Evolutionary conservation across 1,140 invertebrate species (phyloP).

Genomic region (Drosophila parvula): DNA sequence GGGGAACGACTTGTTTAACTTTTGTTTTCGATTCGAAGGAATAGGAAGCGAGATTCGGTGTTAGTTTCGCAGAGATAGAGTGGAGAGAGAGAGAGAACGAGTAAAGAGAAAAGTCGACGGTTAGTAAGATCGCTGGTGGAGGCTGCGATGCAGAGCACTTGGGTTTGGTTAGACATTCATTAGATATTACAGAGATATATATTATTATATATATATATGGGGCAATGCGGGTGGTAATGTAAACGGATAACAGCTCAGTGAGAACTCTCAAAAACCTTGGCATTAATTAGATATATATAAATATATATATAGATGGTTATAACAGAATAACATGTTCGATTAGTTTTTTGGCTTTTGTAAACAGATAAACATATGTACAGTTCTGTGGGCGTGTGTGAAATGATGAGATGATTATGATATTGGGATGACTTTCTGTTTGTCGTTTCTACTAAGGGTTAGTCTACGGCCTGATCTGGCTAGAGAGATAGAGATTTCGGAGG

Average conservation of each 20-base stretch:
- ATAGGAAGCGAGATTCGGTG: not conserved
- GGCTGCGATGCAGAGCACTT: constrained; percentile 22
- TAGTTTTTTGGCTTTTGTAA: constrained; percentile 34
- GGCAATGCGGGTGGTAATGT: constrained; percentile 37
- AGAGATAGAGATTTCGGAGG: constrained; percentile 30
- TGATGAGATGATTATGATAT: constrained; percentile 42
- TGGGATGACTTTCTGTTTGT: not conserved
- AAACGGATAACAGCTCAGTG: constrained; percentile 40
- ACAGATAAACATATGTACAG: constrained; percentile 58
- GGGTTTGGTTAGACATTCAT: constrained; percentile 42
- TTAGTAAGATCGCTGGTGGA: constrained; percentile 28
- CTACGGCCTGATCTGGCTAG: constrained; percentile 30
- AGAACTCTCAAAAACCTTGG: constrained; percentile 43
- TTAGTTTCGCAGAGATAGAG: constrained; percentile 27
- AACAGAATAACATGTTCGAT: constrained; percentile 38
- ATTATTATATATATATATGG: constrained; percentile 11
- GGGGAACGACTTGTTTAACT: constrained; percentile 87
- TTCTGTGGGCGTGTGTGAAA: constrained; percentile 17
- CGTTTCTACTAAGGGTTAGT: constrained; percentile 25
- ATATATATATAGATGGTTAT: constrained; percentile 42
- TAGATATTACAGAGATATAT: constrained; percentile 11
- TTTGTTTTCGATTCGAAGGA: constrained; percentile 17
- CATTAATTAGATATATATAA: constrained; percentile 27
- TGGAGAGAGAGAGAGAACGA: constrained; percentile 13
- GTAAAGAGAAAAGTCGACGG: constrained; percentile 32